Percentiles rank a stretch among this genome's conserved stretches.
These are phyloP conservation scores for Tylochromis polylepis DNA, from an alignment of 2,113 vertebrate genomes.

Conservation along the genomic window DNA sequence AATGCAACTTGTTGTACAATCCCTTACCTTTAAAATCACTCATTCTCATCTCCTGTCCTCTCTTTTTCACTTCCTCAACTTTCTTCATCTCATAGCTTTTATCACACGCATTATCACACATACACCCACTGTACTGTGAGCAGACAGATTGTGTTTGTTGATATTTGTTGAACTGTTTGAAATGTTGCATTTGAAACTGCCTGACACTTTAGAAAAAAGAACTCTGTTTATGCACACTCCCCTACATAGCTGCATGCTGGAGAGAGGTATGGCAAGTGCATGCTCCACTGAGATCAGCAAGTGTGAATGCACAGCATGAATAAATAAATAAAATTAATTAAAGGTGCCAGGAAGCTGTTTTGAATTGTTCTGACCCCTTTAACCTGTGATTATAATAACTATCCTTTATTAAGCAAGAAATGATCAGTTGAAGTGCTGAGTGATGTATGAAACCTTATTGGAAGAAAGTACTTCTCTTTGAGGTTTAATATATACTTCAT, in stretches of 20 bases:
- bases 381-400: background rate
- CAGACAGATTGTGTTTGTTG: background rate
- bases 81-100: background rate
- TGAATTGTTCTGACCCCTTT: background rate
- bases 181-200: background rate
- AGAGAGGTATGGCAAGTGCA: background rate
- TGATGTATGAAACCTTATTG: background rate
- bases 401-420: background rate
- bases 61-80: background rate
- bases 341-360: background rate
- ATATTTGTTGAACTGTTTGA: background rate
- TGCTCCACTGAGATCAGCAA: background rate
- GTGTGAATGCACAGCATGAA: background rate
- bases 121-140: background rate
- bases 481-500: background rate
- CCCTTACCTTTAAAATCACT: background rate
- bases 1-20: background rate
- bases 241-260: background rate
- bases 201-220: background rate
- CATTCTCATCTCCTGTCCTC: background rate
- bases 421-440: background rate
- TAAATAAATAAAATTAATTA: fast-evolving
- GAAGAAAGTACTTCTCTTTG: background rate
- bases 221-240: background rate
- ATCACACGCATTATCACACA: background rate